Conservation (phyloP, 1,140 invertebrate genomes). For the Drosophila parabipectinata region DNA sequence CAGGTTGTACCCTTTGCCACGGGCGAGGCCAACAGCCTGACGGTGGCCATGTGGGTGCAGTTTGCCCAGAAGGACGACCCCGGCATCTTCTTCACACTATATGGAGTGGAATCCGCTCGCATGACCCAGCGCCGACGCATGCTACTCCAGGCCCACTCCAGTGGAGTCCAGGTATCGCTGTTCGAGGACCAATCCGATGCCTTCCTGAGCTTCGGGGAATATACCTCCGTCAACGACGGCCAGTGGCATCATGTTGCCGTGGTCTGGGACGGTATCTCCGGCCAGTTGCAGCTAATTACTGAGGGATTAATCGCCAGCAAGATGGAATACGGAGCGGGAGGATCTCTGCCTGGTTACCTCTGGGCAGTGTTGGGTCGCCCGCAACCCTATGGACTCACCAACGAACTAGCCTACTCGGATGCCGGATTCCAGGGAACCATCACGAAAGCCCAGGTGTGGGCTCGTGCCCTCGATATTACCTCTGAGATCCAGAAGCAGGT, state of each 20-base stretch:
- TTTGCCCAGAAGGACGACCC: slow-evolving; percentile 95
- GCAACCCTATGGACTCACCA: slow-evolving; percentile 86
- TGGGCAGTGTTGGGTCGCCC: slow-evolving; percentile 97
- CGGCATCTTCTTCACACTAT: slow-evolving; percentile 97
- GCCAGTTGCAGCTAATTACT: slow-evolving; percentile 93
- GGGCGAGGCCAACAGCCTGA: slow-evolving; percentile 90
- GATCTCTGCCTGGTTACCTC: slow-evolving; percentile 90
- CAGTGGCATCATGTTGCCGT: slow-evolving; percentile 98
- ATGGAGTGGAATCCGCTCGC: slow-evolving; percentile 92
- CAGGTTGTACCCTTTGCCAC: slow-evolving; percentile 95
- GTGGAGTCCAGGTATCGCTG: slow-evolving; percentile 94
- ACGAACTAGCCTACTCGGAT: slow-evolving; percentile 90
- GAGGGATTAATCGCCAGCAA: slow-evolving; percentile 97
- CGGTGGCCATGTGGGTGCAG: slow-evolving; percentile 97
- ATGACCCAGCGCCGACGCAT: slow-evolving; percentile 91
- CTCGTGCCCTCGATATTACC: slow-evolving; percentile 93
- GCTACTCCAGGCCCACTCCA: slow-evolving; percentile 94
- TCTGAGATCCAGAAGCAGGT: slow-evolving; percentile 97
- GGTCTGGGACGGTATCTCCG: slow-evolving; percentile 94
- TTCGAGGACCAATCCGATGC: slow-evolving; percentile 95
- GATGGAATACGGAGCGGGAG: slow-evolving; percentile 92
- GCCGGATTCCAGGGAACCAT: slow-evolving; percentile 97
- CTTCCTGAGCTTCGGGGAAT: slow-evolving; percentile 95
- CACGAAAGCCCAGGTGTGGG: slow-evolving; percentile 98
- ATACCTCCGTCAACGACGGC: slow-evolving; percentile 96